These are phyloP conservation scores for Octopus bimaculoides DNA, from an alignment of 1,140 invertebrate genomes.

Conservation along the genomic window DNA sequence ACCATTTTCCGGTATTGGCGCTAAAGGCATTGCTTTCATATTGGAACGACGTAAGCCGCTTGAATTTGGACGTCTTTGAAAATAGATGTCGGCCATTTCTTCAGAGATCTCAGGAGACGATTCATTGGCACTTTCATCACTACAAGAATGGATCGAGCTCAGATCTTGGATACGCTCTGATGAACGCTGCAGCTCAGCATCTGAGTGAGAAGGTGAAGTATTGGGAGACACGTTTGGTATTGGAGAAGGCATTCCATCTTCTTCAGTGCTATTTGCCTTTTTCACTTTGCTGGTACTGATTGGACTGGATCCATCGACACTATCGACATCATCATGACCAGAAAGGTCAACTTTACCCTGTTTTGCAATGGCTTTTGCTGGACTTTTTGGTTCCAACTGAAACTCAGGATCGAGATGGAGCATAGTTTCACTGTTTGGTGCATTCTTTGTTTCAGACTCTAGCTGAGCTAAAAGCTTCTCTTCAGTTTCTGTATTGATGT, in stretches of 20 bases:
- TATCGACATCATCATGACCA: no score
- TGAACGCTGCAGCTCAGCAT: no score
- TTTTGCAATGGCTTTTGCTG: no score
- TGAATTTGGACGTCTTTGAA: slow-evolving; percentile 6
- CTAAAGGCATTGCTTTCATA: slow-evolving; percentile 31
- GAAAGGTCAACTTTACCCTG: no score
- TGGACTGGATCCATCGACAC: neutral
- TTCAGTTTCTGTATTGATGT: neutral
- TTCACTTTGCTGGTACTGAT: neutral
- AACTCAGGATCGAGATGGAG: no score
- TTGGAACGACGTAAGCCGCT: slow-evolving; percentile 14
- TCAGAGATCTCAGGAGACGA: neutral
- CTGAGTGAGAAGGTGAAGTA: no score
- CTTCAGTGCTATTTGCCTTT: neutral
- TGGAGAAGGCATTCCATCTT: no score
- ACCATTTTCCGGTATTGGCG: slow-evolving; percentile 47
- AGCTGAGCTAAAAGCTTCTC: neutral
- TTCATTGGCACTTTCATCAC: neutral
- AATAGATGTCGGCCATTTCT: slow-evolving; percentile 10
- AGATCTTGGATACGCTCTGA: no score
- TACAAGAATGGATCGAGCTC: neutral
- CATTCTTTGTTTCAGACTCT: neutral
- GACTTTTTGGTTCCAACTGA: no score
- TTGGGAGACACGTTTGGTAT: no score
- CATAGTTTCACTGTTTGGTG: neutral